Evolutionary conservation across 1,140 invertebrate genomes (phyloP).

Genomic region (Brachionus plicatilis): DNA sequence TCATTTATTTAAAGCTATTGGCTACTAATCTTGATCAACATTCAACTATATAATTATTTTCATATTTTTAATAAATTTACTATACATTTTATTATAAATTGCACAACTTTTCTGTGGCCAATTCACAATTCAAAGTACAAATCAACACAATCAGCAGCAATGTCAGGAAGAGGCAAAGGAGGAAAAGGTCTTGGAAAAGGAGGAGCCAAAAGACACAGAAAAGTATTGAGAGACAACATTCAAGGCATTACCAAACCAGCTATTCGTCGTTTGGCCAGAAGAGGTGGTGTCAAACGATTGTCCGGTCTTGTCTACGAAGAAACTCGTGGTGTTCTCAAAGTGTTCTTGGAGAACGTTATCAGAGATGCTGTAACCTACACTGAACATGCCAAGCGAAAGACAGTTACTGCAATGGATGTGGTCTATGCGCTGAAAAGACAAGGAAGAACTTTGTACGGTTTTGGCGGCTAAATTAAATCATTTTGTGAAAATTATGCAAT

Average conservation of each 20-base stretch:
- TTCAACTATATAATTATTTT: neutral
- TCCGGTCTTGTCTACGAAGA: constrained; percentile 40
- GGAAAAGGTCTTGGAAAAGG: constrained; percentile 51
- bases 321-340: constrained; percentile 28
- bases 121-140: neutral
- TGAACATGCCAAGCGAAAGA: constrained; percentile 30
- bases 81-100: neutral
- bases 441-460: constrained; percentile 36
- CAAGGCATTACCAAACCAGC: constrained; percentile 49
- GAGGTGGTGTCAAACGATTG: constrained; percentile 38
- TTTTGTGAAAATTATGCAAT: neutral
- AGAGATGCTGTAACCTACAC: constrained; percentile 40
- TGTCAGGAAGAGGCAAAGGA: constrained; percentile 51
- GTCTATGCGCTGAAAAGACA: constrained; percentile 26
- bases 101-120: neutral
- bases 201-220: constrained; percentile 50
- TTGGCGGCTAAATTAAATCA: constrained; percentile 8
- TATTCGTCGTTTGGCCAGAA: constrained; percentile 9
- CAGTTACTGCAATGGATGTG: constrained; percentile 39
- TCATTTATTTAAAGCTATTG: neutral
- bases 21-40: neutral
- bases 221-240: constrained; percentile 66
- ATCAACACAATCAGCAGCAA: constrained; percentile 14
- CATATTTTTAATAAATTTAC: neutral
- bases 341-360: constrained; percentile 37